phyloP scores from a whole-genome alignment of 1,140 invertebrate species.

The Hyles euphorbiae region DNA sequence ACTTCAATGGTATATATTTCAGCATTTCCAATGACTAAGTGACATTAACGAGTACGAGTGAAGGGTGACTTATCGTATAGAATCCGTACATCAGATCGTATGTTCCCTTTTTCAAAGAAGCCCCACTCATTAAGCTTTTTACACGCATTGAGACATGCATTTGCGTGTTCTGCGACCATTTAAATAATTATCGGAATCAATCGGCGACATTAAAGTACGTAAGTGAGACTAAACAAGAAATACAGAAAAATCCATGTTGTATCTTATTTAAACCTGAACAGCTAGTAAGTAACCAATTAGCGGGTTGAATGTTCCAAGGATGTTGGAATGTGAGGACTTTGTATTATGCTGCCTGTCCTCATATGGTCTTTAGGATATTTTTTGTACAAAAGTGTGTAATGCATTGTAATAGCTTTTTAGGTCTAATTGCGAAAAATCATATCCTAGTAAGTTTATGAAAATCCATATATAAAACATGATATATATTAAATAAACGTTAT shows the following conservation, averaged over 20 bases:
- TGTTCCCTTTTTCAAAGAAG: constrained; percentile 11
- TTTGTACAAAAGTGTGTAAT: background rate
- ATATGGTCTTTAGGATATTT: background rate
- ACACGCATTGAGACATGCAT: constrained; percentile 17
- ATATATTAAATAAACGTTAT: too few species aligned
- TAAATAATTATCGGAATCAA: constrained; percentile 45
- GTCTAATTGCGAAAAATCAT: too few species aligned
- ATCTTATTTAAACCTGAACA: constrained; percentile 40
- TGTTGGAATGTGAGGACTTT: constrained; percentile 12
- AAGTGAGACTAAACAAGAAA: constrained; percentile 10
- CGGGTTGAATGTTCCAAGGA: constrained; percentile 24
- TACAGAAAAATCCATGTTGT: constrained; percentile 31
- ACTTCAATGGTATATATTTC: too few species aligned
- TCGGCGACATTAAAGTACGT: constrained; percentile 31
- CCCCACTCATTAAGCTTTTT: constrained; percentile 9
- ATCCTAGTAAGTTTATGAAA: too few species aligned
- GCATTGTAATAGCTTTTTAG: background rate
- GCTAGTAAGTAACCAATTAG: constrained; percentile 61
- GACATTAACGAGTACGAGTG: background rate
- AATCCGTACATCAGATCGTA: constrained; percentile 17
- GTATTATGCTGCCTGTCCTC: background rate
- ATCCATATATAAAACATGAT: too few species aligned
- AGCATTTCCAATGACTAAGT: background rate
- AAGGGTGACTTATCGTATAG: constrained; percentile 17
- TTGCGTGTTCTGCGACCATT: constrained; percentile 25